Conservation (phyloP, 2,113 vertebrate species). For the Scopus umbretta region DNA sequence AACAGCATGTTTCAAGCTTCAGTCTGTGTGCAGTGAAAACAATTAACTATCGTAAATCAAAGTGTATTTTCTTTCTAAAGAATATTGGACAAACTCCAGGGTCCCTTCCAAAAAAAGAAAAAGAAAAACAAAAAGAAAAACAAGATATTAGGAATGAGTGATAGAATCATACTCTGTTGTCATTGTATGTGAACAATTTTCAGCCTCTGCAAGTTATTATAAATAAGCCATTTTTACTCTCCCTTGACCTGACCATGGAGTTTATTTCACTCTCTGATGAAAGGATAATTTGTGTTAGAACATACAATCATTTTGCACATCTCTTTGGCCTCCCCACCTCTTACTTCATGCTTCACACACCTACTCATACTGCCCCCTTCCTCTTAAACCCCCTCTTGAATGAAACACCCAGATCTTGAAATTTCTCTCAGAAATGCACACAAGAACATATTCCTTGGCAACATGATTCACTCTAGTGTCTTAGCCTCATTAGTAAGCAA, state of each 20-base stretch:
- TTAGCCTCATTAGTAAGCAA: constrained; percentile 53
- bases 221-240: neutral
- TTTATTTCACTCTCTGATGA: neutral
- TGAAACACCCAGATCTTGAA: neutral
- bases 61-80: neutral
- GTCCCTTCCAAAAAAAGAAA: neutral
- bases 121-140: neutral
- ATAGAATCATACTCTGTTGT: neutral
- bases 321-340: neutral
- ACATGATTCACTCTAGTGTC: neutral
- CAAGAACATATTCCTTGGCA: constrained; percentile 13
- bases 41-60: neutral
- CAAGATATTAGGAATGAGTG: neutral
- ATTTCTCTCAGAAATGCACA: neutral
- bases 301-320: neutral
- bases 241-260: neutral
- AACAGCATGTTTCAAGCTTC: neutral
- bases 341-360: neutral
- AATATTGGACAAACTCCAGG: neutral
- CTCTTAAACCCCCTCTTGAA: neutral
- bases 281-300: neutral
- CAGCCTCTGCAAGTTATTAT: neutral
- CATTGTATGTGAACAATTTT: neutral
- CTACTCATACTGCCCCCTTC: neutral
- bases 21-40: neutral